Conservation (phyloP, 2,113 vertebrate species). For the Nycticryphes semicollaris region DNA sequence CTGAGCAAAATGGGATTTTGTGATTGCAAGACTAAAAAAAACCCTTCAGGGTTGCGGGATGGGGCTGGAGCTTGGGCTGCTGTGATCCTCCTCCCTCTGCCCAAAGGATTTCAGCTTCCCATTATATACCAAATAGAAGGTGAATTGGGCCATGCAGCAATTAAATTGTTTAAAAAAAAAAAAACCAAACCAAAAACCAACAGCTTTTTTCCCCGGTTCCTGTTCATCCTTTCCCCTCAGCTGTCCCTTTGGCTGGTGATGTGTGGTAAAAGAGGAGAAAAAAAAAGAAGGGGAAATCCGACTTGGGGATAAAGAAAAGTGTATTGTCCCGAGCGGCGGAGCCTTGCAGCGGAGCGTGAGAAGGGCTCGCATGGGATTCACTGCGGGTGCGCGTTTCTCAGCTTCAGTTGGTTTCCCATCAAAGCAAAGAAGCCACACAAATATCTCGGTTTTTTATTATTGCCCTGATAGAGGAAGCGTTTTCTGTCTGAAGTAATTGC, state of each 20-base stretch:
- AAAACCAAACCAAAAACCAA: too few relatives aligned
- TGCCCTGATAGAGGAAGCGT: not conserved
- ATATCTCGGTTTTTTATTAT: not conserved
- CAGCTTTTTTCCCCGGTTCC: not conserved
- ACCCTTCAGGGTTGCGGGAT: not conserved
- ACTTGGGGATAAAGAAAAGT: not conserved
- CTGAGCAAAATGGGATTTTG: not conserved
- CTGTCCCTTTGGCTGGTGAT: not conserved
- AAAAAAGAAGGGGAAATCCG: not conserved
- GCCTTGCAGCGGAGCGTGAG: not conserved
- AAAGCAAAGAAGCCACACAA: not conserved
- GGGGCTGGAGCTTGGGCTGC: not conserved
- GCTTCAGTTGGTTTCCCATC: not conserved
- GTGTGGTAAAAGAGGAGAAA: not conserved
- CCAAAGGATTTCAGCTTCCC: not conserved
- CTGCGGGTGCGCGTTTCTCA: fast-evolving
- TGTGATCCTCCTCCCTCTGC: fast-evolving
- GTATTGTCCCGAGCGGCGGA: not conserved
- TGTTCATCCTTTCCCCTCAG: not conserved
- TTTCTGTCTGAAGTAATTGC: not conserved
- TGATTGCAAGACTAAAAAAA: not conserved
- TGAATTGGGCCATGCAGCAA: not conserved
- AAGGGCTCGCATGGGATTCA: fast-evolving
- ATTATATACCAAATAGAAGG: not conserved
- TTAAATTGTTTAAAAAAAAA: not conserved